Evolutionary conservation across 2,797 vertebrate species (phyloP), one percentile per base, ranked within the genome.

Genomic region (Pogonophryne albipinna): DNA sequence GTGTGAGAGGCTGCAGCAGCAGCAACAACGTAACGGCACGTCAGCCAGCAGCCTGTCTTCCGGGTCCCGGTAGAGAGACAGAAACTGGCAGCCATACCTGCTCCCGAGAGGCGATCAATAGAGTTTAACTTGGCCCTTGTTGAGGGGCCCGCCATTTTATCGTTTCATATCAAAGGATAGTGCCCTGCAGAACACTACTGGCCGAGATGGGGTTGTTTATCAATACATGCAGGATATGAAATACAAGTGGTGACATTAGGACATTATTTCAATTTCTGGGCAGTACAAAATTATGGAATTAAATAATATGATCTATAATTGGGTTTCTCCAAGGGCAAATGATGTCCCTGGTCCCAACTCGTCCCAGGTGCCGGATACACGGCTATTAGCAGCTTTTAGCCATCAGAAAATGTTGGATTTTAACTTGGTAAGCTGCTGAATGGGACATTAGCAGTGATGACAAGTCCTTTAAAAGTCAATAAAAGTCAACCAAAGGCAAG

Each of bases 1-100:
- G 79, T 56, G 83, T 47, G 75, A 87, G 87, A 91, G 84, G 85
- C 79, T 89, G 87, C 74, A 87, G 84, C 85, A 71, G 80, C 84
- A 89, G 47, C 62, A 87, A 87, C 83, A 69, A 90, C 87, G 93
- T 94, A 93, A 94, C 78, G 85, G 84, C 84, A 91, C 93, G 90
- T 94, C 94, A 95, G 90, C 87, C 89, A 76, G 82, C 79, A 73
- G 80, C 87, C 76, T 46, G 82, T 90, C 85, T 93, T 94, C 91
- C 90, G 92, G 91, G 87, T 93, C 80, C 70, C 63, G 45, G 58
- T 63, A 74, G 83, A 74, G 83, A 71, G 60, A 57, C 77, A 75
- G 46, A 74, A 64, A 44, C 59, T 88, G 86, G 78, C 85, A 85
- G 52, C 63, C 50, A 4, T 66, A 78, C 81, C 72, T 66, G 74